These are phyloP conservation scores for Stegodyphus dumicola DNA, from an alignment of 1,140 invertebrate species.

Conservation along the genomic window DNA sequence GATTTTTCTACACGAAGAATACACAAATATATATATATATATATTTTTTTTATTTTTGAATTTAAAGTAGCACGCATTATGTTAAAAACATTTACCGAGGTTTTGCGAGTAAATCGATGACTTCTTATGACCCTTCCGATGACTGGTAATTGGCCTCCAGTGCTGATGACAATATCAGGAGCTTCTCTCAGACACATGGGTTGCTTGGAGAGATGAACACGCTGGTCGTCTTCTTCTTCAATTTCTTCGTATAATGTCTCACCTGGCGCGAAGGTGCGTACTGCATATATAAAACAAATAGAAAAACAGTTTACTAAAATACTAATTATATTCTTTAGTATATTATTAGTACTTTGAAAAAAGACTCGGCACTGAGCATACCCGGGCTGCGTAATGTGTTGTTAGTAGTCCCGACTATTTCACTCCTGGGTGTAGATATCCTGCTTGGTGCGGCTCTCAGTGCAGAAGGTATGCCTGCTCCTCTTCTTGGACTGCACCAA, in stretches of 20 bases:
- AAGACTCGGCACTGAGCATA: no score
- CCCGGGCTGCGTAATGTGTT: no score
- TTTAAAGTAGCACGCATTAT: no score
- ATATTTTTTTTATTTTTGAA: no score
- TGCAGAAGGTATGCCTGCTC: conserved; percentile 3
- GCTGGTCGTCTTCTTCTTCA: conserved; percentile 69
- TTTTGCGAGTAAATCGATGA: neutral
- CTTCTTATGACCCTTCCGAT: neutral
- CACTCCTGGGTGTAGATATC: conserved; percentile 30
- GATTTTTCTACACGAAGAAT: no score
- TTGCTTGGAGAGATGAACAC: neutral
- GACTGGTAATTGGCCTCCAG: conserved; percentile 20
- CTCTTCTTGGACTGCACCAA: conserved; percentile 53
- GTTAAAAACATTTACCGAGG: neutral
- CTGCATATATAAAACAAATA: neutral
- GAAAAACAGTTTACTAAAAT: no score
- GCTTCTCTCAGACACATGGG: conserved; percentile 9
- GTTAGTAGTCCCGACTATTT: neutral
- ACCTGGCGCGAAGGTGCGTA: conserved; percentile 15
- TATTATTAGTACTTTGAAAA: no score
- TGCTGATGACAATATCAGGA: conserved; percentile 53
- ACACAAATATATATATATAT: no score
- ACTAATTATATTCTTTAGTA: no score
- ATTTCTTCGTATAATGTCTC: conserved; percentile 45
- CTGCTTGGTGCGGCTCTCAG: neutral